phyloP scores from a whole-genome alignment of 2,797 vertebrate species.

The Apogon hyalosoma region DNA sequence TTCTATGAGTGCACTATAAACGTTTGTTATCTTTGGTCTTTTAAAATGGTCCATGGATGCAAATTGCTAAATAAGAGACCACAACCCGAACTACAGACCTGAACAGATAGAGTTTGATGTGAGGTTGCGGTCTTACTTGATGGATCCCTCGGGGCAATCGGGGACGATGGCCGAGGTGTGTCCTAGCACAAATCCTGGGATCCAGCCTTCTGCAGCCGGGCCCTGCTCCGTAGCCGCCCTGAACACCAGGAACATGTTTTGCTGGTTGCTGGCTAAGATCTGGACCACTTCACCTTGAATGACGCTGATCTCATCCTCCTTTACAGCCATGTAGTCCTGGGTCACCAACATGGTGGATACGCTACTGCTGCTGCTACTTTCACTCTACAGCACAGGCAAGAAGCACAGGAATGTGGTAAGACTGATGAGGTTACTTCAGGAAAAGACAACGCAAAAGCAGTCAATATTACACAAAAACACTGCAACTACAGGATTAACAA shows the following conservation, averaged over 20 bases:
- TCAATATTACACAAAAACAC: too few relatives aligned
- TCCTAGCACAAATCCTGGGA: constrained; percentile 97
- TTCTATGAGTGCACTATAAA: too few relatives aligned
- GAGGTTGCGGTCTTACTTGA: constrained; percentile 88
- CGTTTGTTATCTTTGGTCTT: too few relatives aligned
- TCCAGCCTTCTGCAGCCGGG: constrained; percentile 99
- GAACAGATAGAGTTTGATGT: background rate
- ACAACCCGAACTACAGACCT: background rate
- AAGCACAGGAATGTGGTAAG: background rate
- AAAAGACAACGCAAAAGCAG: too few relatives aligned
- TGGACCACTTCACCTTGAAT: constrained; percentile 98
- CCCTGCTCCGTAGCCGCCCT: constrained; percentile 97
- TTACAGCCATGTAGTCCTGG: constrained; percentile 99
- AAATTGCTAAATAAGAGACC: background rate
- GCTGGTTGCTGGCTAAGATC: constrained; percentile 99
- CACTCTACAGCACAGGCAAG: constrained; percentile 87
- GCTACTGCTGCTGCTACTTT: constrained; percentile 99
- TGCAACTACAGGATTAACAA: too few relatives aligned
- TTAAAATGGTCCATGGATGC: background rate
- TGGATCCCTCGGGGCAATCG: constrained; percentile 93
- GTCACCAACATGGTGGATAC: constrained; percentile 99
- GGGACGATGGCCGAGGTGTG: constrained; percentile 93
- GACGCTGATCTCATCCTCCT: constrained; percentile 99
- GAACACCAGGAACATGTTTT: constrained; percentile 99
- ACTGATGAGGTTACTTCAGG: background rate